Evolutionary conservation across 2,888 invertebrate genomes (phyloP).

Genomic region (Melanchra persicariae): DNA sequence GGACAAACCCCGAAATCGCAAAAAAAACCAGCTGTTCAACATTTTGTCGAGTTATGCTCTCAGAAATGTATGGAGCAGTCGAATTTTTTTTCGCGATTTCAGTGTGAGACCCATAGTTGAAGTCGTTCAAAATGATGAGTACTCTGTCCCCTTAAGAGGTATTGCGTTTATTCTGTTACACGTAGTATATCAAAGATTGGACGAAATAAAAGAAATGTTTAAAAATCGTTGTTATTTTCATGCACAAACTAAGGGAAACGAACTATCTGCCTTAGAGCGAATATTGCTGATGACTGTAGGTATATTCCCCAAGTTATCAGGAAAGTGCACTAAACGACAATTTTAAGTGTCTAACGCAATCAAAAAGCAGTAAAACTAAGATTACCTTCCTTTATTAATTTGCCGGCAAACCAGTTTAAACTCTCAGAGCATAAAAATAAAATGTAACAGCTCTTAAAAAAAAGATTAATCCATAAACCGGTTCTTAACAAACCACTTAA

Average conservation of each 20-base stretch:
- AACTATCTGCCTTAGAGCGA: neutral
- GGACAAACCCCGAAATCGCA: too few species aligned
- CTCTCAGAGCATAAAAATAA: conserved; percentile 12
- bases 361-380: neutral
- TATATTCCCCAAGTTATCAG: neutral
- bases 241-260: too few species aligned
- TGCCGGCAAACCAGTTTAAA: conserved; percentile 3
- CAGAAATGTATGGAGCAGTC: too few species aligned
- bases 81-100: too few species aligned
- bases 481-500: conserved; percentile 37
- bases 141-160: too few species aligned
- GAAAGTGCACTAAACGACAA: neutral
- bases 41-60: too few species aligned
- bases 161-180: too few species aligned
- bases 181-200: too few species aligned
- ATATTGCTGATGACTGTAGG: neutral
- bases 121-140: too few species aligned
- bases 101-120: too few species aligned
- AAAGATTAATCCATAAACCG: conserved; percentile 12
- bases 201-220: neutral
- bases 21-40: too few species aligned
- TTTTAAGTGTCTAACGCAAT: neutral
- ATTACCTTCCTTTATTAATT: conserved; percentile 14
- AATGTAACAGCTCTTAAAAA: conserved; percentile 3
- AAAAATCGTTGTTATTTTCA: neutral